Conservation (phyloP, 2,797 vertebrate species). For the Hipposideros larvatus region DNA sequence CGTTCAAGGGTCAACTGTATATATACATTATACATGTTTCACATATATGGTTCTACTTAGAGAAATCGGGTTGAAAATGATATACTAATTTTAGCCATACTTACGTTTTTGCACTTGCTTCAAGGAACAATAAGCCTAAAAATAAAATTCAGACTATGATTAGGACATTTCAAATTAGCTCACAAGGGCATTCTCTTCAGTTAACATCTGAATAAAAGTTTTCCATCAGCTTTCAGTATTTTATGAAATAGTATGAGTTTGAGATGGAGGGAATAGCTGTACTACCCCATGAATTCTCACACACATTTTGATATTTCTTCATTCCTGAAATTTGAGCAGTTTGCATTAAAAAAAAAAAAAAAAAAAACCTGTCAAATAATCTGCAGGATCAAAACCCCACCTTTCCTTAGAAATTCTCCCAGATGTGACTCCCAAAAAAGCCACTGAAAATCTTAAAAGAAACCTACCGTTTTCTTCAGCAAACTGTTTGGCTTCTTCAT, state of each 20-base stretch:
- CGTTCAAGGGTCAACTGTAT: not conserved
- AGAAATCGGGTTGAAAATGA: conserved; percentile 45
- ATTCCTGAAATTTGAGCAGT: conserved; percentile 31
- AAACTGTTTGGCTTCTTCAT: conserved; percentile 99
- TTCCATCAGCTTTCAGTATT: conserved; percentile 18
- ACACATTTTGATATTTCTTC: conserved; percentile 43
- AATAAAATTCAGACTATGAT: conserved; percentile 83
- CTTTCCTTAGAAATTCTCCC: conserved; percentile 44
- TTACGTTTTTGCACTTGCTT: conserved; percentile 99
- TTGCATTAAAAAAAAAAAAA: not conserved
- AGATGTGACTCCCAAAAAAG: not conserved
- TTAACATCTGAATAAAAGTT: conserved; percentile 15
- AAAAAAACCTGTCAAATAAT: conserved; percentile 16
- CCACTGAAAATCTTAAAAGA: conserved; percentile 65
- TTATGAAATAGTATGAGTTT: not conserved
- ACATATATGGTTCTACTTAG: conserved; percentile 20
- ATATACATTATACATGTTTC: not conserved
- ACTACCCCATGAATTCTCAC: conserved; percentile 4
- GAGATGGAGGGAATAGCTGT: not conserved
- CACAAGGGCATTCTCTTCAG: not conserved
- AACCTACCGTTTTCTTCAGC: conserved; percentile 97
- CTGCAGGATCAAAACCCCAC: conserved; percentile 42
- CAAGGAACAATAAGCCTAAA: conserved; percentile 97
- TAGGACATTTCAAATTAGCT: conserved; percentile 69
- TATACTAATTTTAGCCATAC: conserved; percentile 82